phyloP scores from a whole-genome alignment of 53 echinoderm and acorn worm species.

The Apostichopus leukothele region DNA sequence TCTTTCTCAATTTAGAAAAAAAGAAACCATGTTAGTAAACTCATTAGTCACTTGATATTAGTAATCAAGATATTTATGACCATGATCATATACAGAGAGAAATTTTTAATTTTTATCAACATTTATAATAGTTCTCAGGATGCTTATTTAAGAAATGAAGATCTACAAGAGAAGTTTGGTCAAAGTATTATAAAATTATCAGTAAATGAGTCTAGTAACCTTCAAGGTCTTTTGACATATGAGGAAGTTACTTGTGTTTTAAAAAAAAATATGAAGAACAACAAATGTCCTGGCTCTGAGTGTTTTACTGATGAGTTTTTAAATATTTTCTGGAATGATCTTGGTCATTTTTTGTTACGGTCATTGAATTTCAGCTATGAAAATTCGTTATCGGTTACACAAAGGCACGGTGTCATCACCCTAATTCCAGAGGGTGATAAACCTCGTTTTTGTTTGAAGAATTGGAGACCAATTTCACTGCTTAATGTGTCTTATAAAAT shows the following conservation, averaged over 20 bases:
- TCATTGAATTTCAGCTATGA: background rate
- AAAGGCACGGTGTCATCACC: background rate
- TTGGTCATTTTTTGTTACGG: background rate
- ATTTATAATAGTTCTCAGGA: no score
- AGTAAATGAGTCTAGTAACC: background rate
- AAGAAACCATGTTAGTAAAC: no score
- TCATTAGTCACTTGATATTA: no score
- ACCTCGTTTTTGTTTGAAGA: background rate
- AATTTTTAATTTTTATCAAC: no score
- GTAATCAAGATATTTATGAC: no score
- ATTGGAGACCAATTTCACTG: conserved; percentile 26
- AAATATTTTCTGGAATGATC: background rate
- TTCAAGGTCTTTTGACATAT: background rate
- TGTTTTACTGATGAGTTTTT: background rate
- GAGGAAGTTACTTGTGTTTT: conserved; percentile 6
- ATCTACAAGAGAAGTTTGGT: no score
- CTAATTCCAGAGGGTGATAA: conserved; percentile 28
- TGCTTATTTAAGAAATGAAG: no score
- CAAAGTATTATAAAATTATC: no score
- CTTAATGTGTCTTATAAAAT: conserved; percentile 17
- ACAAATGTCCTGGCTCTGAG: background rate
- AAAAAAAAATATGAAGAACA: background rate
- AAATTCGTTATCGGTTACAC: background rate
- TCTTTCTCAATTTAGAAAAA: no score
- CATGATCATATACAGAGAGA: no score